phyloP scores from a whole-genome alignment of 2,888 invertebrate species.

The Aethes cnicana region DNA sequence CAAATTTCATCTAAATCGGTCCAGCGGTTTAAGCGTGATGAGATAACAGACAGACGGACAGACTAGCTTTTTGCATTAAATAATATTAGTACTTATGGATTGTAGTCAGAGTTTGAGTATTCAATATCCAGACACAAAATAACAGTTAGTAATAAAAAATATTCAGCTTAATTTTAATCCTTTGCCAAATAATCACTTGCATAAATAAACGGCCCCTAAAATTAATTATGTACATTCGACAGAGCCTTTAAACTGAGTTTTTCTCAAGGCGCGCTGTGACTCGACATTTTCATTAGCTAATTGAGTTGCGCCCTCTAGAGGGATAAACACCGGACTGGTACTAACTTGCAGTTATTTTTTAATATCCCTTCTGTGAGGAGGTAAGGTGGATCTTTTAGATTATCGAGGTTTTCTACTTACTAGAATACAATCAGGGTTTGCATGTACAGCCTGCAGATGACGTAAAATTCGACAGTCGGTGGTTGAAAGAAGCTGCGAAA shows the following conservation, averaged over 20 bases:
- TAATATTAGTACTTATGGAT: too few relatives aligned
- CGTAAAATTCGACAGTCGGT: too few relatives aligned
- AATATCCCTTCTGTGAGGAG: constrained; percentile 1
- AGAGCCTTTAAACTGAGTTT: constrained; percentile 14
- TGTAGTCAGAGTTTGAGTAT: too few relatives aligned
- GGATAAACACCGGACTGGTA: constrained; percentile 18
- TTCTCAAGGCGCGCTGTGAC: constrained; percentile 27
- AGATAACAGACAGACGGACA: too few relatives aligned
- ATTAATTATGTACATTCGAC: constrained; percentile 23
- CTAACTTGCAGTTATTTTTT: constrained; percentile 22
- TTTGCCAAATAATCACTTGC: not conserved
- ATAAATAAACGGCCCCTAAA: constrained; percentile 12
- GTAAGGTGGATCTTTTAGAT: not conserved
- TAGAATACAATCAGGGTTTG: not conserved
- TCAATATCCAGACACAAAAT: too few relatives aligned
- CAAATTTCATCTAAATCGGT: too few relatives aligned
- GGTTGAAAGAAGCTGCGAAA: too few relatives aligned
- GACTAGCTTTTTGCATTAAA: too few relatives aligned
- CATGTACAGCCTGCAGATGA: too few relatives aligned
- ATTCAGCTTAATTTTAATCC: not conserved
- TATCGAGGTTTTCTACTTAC: too few relatives aligned
- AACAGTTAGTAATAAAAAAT: too few relatives aligned
- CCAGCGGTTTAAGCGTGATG: too few relatives aligned
- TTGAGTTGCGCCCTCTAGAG: constrained; percentile 59
- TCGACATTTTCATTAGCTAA: constrained; percentile 76